Evolutionary conservation across 1,140 invertebrate species (phyloP).

Genomic region (Chionoecetes opilio): DNA sequence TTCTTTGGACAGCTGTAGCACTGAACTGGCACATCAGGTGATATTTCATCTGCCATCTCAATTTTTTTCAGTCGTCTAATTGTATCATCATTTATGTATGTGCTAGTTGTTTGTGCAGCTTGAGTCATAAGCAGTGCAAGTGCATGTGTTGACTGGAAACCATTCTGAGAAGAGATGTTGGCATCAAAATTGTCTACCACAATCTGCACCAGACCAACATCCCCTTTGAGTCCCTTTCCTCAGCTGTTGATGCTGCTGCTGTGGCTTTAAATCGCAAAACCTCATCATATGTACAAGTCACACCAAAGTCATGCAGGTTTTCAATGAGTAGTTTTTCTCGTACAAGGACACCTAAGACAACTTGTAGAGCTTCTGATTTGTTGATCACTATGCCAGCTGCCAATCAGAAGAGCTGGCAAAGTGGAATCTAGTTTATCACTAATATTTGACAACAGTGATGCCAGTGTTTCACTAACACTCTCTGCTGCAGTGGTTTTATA

Average conservation of each 20-base stretch:
- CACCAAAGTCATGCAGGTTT: not conserved
- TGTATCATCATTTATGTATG: not conserved
- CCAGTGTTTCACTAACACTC: too few relatives aligned
- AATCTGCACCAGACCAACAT: not conserved
- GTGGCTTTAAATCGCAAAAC: not conserved
- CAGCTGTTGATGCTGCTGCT: not conserved
- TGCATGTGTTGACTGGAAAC: conserved; percentile 22
- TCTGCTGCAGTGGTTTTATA: too few relatives aligned
- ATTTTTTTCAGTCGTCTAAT: not conserved
- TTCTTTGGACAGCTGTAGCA: not conserved
- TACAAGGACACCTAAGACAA: not conserved
- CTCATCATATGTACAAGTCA: conserved; percentile 52
- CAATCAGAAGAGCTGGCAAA: not conserved
- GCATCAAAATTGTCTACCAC: conserved; percentile 57
- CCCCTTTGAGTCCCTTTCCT: not conserved
- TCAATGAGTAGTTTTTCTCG: not conserved
- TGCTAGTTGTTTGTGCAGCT: not conserved
- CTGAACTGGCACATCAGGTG: not conserved
- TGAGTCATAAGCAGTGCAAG: not conserved
- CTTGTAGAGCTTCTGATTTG: not conserved
- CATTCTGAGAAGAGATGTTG: not conserved
- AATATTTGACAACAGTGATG: too few relatives aligned
- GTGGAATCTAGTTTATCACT: not conserved
- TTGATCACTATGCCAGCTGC: not conserved
- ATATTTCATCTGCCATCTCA: not conserved